Percentiles rank a stretch among this genome's conserved stretches.
These are phyloP conservation scores for Cantharis rustica DNA, from an alignment of 2,888 invertebrate genomes.

Conservation along the genomic window DNA sequence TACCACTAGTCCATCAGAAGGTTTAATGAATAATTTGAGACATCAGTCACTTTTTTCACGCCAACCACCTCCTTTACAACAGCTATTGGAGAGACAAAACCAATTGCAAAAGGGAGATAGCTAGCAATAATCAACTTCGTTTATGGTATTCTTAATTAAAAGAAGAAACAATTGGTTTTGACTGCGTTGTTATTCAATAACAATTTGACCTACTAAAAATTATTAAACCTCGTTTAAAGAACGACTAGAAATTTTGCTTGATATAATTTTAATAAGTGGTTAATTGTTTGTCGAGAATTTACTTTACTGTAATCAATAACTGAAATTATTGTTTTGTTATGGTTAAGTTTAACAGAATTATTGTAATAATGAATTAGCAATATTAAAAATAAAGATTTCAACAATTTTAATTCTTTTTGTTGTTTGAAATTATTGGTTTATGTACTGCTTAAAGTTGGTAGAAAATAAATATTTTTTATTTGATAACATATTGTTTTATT, in stretches of 20 bases:
- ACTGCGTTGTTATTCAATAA: background rate
- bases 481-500: background rate
- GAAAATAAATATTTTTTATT: background rate
- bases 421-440: background rate
- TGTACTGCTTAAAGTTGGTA: background rate
- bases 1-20: conserved; percentile 35
- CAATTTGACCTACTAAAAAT: background rate
- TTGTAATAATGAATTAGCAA: background rate
- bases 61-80: conserved; percentile 74
- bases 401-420: background rate
- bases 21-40: conserved; percentile 32
- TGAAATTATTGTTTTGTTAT: background rate
- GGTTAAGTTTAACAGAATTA: background rate
- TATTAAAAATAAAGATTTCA: background rate
- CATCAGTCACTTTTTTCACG: conserved; percentile 77
- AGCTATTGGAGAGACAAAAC: conserved; percentile 79
- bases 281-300: background rate
- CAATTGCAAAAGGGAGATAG: conserved; percentile 57
- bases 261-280: background rate
- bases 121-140: conserved; percentile 25
- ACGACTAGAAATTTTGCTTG: background rate
- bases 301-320: background rate
- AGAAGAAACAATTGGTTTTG: background rate
- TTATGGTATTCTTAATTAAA: background rate
- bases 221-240: background rate